A percentile compares a stretch with the other conserved stretches of the same genome.
These are phyloP conservation scores for Puffinus mauretanicus DNA, from an alignment of 2,113 vertebrate genomes.

Conservation along the genomic window DNA sequence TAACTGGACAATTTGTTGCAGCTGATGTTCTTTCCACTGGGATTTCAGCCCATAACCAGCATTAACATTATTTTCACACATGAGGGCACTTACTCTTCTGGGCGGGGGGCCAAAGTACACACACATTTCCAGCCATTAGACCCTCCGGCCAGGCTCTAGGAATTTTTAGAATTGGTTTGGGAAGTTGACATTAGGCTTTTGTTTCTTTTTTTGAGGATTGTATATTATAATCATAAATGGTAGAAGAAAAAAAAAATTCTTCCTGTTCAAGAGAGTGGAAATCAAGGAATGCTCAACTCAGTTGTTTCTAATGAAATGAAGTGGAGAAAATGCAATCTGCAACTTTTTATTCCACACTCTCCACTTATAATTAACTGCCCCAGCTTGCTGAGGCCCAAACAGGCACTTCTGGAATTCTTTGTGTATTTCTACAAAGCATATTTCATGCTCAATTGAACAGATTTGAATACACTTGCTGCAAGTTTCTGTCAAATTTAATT, in stretches of 20 bases:
- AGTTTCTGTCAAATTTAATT: conserved; percentile 58
- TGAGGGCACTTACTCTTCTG: conserved; percentile 68
- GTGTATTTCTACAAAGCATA: conserved; percentile 44
- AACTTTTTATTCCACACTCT: conserved; percentile 17
- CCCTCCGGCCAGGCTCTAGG: conserved; percentile 26
- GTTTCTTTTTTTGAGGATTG: neutral
- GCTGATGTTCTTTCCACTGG: conserved; percentile 59
- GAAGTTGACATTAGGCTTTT: conserved; percentile 48
- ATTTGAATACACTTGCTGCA: conserved; percentile 62
- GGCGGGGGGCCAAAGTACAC: conserved; percentile 52
- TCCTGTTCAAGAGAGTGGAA: conserved; percentile 10
- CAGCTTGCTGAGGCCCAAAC: conserved; percentile 29
- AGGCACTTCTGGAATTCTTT: conserved; percentile 50
- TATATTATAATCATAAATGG: neutral
- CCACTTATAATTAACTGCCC: conserved; percentile 45
- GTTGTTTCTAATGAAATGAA: conserved; percentile 32
- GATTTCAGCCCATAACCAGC: conserved; percentile 65
- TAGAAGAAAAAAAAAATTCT: neutral
- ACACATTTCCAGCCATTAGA: conserved; percentile 54
- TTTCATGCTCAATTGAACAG: conserved; percentile 62
- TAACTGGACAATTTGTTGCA: conserved; percentile 64
- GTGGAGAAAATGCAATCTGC: conserved; percentile 25
- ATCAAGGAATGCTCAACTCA: neutral
- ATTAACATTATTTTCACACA: conserved; percentile 76
- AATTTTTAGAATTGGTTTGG: conserved; percentile 39